Evolutionary conservation across 2,888 invertebrate genomes (phyloP).

Genomic region (Hartigia nigra): DNA sequence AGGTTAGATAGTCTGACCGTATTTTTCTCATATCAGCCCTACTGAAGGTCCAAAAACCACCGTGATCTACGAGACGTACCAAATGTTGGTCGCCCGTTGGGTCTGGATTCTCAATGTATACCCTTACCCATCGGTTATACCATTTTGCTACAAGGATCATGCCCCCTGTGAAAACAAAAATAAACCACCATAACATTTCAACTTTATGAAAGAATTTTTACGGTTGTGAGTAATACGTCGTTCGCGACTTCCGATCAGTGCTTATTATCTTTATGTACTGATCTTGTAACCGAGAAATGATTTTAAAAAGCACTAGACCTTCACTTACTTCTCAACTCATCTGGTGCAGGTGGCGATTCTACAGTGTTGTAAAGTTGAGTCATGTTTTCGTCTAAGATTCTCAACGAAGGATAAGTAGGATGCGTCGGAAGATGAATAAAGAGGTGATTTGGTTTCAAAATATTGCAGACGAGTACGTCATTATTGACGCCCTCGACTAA

Average conservation of each 20-base stretch:
- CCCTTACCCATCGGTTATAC: slow-evolving; percentile 79
- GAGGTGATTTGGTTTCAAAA: slow-evolving; percentile 88
- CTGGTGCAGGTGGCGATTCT: slow-evolving; percentile 83
- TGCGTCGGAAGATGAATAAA: slow-evolving; percentile 97
- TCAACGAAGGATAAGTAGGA: slow-evolving; percentile 88
- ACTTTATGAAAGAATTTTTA: not conserved
- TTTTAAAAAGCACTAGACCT: not conserved
- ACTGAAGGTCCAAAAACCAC: slow-evolving; percentile 87
- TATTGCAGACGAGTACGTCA: slow-evolving; percentile 89
- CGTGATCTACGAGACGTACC: slow-evolving; percentile 93
- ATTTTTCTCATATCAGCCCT: slow-evolving; percentile 89
- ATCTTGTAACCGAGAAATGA: not conserved
- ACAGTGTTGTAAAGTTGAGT: slow-evolving; percentile 82
- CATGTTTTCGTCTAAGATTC: slow-evolving; percentile 85
- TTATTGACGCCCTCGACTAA: slow-evolving; percentile 93
- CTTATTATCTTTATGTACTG: not conserved
- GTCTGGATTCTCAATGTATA: slow-evolving; percentile 66
- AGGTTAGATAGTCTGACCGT: slow-evolving; percentile 89
- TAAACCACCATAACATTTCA: slow-evolving; percentile 8
- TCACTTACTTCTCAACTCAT: slow-evolving; percentile 79
- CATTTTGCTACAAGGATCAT: slow-evolving; percentile 91
- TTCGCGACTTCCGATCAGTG: not conserved
- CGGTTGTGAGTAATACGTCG: not conserved
- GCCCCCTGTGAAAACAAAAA: slow-evolving; percentile 72
- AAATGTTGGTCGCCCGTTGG: slow-evolving; percentile 79